Percentiles rank a stretch among this genome's conserved stretches.
Conservation (phyloP, 2,888 invertebrate species). For the Spodoptera exigua region DNA sequence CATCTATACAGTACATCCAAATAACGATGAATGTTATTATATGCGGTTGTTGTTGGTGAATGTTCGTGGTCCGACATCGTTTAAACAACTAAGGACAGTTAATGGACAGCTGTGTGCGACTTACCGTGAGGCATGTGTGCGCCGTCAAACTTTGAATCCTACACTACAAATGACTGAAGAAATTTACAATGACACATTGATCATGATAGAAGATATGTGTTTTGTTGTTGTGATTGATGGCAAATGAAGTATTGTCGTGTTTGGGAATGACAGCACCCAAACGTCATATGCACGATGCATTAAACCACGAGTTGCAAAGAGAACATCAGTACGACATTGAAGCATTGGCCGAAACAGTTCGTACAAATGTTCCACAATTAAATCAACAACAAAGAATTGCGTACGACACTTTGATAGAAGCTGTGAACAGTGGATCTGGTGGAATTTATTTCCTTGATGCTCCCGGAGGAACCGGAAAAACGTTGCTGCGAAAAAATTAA, state of each 20-base stretch:
- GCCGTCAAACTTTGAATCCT: too few relatives aligned
- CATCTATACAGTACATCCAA: slow-evolving; percentile 6
- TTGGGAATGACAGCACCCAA: slow-evolving; percentile 58
- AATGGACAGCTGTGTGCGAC: slow-evolving; percentile 44
- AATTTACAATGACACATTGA: too few relatives aligned
- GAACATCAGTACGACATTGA: too few relatives aligned
- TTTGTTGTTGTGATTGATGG: slow-evolving; percentile 56
- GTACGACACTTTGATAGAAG: slow-evolving; percentile 57
- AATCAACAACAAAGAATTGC: slow-evolving; percentile 57
- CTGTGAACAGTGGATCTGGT: slow-evolving; percentile 53
- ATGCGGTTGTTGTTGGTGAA: slow-evolving; percentile 38
- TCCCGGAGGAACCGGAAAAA: slow-evolving; percentile 53
- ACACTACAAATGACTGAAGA: slow-evolving; percentile 27
- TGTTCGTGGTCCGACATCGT: slow-evolving; percentile 29
- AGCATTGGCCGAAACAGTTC: slow-evolving; percentile 55
- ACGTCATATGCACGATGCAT: slow-evolving; percentile 51
- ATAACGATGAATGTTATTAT: slow-evolving; percentile 12
- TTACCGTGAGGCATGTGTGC: slow-evolving; percentile 41
- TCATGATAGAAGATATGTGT: slow-evolving; percentile 56
- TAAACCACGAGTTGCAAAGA: slow-evolving; percentile 47
- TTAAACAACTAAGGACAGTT: slow-evolving; percentile 38
- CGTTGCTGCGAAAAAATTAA: too few relatives aligned
- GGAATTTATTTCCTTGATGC: slow-evolving; percentile 56
- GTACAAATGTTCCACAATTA: slow-evolving; percentile 54
- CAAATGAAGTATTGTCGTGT: slow-evolving; percentile 57